Evolutionary conservation across 2,888 invertebrate genomes (phyloP).

Genomic region (Eupithecia subumbrata): DNA sequence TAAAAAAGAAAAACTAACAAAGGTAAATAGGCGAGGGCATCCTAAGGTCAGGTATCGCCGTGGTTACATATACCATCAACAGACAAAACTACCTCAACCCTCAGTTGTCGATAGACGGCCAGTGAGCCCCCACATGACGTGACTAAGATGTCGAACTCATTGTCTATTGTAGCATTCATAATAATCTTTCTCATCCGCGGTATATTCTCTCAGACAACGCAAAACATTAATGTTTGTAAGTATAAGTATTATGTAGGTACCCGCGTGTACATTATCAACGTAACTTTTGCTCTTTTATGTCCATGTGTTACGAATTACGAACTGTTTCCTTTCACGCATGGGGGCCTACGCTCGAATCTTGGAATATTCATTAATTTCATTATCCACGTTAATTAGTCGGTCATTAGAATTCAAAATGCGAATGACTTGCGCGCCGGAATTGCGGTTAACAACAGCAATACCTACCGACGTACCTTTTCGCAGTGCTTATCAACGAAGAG

Average conservation of each 20-base stretch:
- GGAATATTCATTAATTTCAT: constrained; percentile 43
- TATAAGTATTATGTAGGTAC: constrained; percentile 49
- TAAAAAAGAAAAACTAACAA: constrained; percentile 49
- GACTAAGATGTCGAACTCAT: constrained; percentile 46
- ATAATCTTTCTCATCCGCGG: constrained; percentile 51
- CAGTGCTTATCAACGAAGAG: constrained; percentile 90
- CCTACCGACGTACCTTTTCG: constrained; percentile 47
- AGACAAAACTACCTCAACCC: constrained; percentile 47
- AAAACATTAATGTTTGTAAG: constrained; percentile 90
- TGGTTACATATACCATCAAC: constrained; percentile 71
- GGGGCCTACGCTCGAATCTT: constrained; percentile 35
- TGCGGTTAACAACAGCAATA: constrained; percentile 14
- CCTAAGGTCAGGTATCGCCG: constrained; percentile 74
- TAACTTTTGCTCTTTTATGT: constrained; percentile 18
- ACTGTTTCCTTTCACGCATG: constrained; percentile 41
- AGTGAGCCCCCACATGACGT: constrained; percentile 25
- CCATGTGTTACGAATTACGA: constrained; percentile 18
- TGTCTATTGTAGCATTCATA: constrained; percentile 48
- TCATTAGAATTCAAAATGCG: constrained; percentile 36
- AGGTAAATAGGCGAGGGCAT: constrained; percentile 63
- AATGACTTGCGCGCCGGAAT: constrained; percentile 29
- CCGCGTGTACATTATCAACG: not conserved
- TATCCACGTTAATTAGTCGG: constrained; percentile 39
- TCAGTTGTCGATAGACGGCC: constrained; percentile 36
- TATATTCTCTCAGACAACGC: constrained; percentile 84